Conservation (phyloP, 2,113 vertebrate species). For the Ceratotherium simum region DNA sequence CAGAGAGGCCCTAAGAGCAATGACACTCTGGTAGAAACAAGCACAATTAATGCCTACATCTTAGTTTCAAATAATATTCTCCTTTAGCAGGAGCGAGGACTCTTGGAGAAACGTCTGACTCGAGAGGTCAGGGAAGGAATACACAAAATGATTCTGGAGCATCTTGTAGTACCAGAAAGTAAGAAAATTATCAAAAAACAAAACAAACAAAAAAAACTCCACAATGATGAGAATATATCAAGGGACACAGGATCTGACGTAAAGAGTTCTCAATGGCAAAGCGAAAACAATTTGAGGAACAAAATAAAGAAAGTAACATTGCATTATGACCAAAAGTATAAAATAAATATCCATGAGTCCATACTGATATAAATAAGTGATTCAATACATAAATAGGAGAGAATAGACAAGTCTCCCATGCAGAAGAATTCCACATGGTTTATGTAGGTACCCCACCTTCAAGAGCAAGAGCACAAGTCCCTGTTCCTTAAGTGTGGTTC, state of each 20-base stretch:
- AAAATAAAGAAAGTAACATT: neutral
- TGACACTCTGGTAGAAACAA: neutral
- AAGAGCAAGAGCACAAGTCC: neutral
- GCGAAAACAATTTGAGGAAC: neutral
- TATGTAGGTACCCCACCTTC: neutral
- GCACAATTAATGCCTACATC: neutral
- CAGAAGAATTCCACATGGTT: neutral
- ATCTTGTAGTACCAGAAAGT: neutral
- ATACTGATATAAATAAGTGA: neutral
- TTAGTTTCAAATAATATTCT: neutral
- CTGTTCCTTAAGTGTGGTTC: neutral
- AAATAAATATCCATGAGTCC: neutral
- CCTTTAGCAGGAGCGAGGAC: neutral
- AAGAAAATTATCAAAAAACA: neutral
- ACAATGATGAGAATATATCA: neutral
- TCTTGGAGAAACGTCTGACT: neutral
- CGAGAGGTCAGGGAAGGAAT: neutral
- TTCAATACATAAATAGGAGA: neutral
- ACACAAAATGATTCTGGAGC: neutral
- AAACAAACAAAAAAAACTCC: neutral
- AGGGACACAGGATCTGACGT: neutral
- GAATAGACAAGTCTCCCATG: neutral
- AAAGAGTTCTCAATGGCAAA: neutral
- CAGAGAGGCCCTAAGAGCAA: neutral
- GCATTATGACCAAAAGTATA: neutral